Evolutionary conservation across 2,888 invertebrate species (phyloP).

Genomic region (Dorcus parallelipipedus): DNA sequence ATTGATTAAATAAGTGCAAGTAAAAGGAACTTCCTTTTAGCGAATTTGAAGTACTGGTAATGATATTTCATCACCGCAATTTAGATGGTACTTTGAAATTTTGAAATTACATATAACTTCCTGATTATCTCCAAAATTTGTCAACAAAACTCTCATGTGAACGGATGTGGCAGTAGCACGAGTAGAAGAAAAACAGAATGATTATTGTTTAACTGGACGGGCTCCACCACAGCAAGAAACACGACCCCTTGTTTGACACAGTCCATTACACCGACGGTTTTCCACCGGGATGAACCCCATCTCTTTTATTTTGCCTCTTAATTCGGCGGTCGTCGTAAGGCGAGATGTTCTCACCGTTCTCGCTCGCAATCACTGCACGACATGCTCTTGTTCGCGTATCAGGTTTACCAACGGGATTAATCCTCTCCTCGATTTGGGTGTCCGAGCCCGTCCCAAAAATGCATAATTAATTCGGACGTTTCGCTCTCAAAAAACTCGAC

Average conservation of each 20-base stretch:
- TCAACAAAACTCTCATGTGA: background rate
- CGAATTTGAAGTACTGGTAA: no score
- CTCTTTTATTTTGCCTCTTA: slow-evolving; percentile 17
- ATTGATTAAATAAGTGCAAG: no score
- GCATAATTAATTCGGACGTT: no score
- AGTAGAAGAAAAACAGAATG: background rate
- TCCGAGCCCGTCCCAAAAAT: background rate
- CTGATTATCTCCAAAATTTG: background rate
- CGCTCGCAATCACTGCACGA: slow-evolving; percentile 18
- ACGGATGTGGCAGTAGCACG: background rate
- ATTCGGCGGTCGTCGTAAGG: slow-evolving; percentile 18
- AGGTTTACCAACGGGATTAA: slow-evolving; percentile 6
- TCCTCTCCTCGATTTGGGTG: slow-evolving; percentile 12
- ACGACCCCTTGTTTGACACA: slow-evolving; percentile 6
- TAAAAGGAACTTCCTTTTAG: no score
- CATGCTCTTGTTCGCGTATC: slow-evolving; percentile 3
- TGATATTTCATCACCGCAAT: no score
- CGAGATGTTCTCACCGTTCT: slow-evolving; percentile 26
- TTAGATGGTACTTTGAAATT: no score
- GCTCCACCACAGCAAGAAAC: background rate
- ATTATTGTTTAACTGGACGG: background rate
- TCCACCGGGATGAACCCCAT: slow-evolving; percentile 15
- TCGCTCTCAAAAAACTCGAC: no score
- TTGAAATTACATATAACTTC: no score
- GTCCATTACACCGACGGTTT: slow-evolving; percentile 20